Conservation (phyloP, 2,888 invertebrate species). For the Diadegma fenestrale region DNA sequence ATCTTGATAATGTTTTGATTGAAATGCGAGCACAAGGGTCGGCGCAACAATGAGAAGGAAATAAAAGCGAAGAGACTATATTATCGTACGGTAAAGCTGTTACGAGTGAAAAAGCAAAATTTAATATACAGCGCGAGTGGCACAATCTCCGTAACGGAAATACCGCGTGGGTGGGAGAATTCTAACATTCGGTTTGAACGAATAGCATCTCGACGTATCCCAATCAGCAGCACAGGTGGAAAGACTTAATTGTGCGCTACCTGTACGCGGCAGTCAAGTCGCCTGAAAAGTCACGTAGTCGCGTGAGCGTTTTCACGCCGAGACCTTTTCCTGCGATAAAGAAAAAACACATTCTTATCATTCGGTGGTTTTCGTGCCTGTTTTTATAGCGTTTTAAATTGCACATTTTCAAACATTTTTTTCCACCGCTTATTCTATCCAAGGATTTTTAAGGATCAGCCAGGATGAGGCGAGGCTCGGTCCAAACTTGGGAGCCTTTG, state of each 20-base stretch:
- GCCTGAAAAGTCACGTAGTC: conserved; percentile 54
- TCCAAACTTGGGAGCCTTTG: conserved; percentile 80
- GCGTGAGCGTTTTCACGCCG: conserved; percentile 57
- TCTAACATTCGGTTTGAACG: conserved; percentile 60
- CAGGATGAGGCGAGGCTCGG: conserved; percentile 81
- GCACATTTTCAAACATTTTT: conserved; percentile 13
- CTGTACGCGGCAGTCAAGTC: conserved; percentile 72
- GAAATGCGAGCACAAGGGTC: conserved; percentile 2
- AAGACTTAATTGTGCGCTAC: conserved; percentile 80
- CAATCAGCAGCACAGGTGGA: conserved; percentile 75
- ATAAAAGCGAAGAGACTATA: not conserved
- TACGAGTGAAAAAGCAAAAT: conserved; percentile 43
- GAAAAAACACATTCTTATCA: conserved; percentile 4
- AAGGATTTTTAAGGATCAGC: conserved; percentile 69
- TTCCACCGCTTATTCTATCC: not conserved
- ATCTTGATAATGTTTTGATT: conserved; percentile 37
- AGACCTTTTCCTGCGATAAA: conserved; percentile 29
- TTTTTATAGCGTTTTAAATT: conserved; percentile 10
- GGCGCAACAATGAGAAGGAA: not conserved
- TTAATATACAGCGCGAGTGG: conserved; percentile 46
- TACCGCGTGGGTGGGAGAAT: conserved; percentile 59
- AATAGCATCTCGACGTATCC: conserved; percentile 71
- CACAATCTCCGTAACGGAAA: conserved; percentile 53
- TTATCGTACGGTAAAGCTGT: conserved; percentile 30
- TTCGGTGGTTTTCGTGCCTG: not conserved